Evolutionary conservation across 2,113 vertebrate species (phyloP), one percentile per base, ranked within the genome.

Genomic region (Catharus bicknelli): DNA sequence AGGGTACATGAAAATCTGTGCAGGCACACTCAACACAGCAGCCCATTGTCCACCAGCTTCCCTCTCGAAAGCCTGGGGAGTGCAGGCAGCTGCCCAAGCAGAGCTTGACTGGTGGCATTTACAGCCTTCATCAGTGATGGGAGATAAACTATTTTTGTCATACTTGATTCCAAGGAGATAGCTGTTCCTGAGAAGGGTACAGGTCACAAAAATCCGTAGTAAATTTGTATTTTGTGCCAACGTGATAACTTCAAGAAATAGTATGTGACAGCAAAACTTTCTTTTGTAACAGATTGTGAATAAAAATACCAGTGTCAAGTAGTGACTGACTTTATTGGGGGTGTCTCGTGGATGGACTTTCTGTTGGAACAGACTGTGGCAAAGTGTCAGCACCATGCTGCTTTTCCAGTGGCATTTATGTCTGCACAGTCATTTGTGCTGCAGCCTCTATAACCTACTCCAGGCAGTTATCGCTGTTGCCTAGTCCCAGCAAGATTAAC

Each of bases 391-490:
- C 38, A 30, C 30, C 38, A 0, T 2, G 43, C 23, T 58, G 0
- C 26, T 88, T 48, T 77, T 61, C 70, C 59, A 43, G 47, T 15
- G 69, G 64, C 34, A 8, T 70, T 81, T n/a, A 11, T 13, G 29
- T 38, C 55, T 80, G 47, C n/a, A 14, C 16, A 51, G 16, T 30
- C 4, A 0, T 8, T 0, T 2, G 11, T 53, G 27, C 47, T n/a
- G 5, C 47, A 69, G 55, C 55, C 51, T 66, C 40, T 25, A 40
- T 32, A 1, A 2, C 16, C 40, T 34, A 16, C 14, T 43, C 36
- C 54, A 40, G 17, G 50, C 32, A 57, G 34, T 53, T 48, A 17
- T 1, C 6, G 32, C 79, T 75, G 66, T 57, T 82, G 10, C 63
- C 50, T 64, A 30, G 14, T 36, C 36, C 67, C 59, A 25, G 32